These are phyloP conservation scores for Rhinophrynus dorsalis DNA, from an alignment of 2,797 vertebrate species.

Conservation along the genomic window DNA sequence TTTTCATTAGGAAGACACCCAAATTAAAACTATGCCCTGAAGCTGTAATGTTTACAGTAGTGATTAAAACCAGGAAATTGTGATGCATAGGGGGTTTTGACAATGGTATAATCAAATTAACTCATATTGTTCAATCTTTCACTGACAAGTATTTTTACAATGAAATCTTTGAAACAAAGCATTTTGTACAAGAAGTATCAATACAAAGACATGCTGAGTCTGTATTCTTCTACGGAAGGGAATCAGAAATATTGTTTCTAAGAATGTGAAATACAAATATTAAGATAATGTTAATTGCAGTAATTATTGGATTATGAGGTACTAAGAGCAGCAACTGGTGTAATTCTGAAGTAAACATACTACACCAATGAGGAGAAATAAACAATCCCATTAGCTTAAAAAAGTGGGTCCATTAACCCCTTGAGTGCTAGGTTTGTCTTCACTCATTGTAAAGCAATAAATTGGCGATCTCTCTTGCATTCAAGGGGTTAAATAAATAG, in stretches of 20 bases:
- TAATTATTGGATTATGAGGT: conserved; percentile 76
- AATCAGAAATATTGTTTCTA: conserved; percentile 63
- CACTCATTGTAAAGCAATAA: no score
- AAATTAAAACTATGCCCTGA: conserved; percentile 94
- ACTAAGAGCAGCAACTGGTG: no score
- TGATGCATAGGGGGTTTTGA: conserved; percentile 93
- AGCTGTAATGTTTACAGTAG: conserved; percentile 90
- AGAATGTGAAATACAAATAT: conserved; percentile 71
- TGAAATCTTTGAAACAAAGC: conserved; percentile 80
- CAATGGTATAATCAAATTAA: conserved; percentile 96
- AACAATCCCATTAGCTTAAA: no score
- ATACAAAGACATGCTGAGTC: conserved; percentile 66
- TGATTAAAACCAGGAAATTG: conserved; percentile 98
- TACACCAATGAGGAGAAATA: no score
- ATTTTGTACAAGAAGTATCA: conserved; percentile 68
- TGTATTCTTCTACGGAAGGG: conserved; percentile 67
- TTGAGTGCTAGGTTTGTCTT: no score
- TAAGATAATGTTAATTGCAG: conserved; percentile 72
- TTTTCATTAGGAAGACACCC: conserved; percentile 93
- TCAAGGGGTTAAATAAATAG: no score
- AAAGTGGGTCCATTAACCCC: no score
- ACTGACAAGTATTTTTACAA: conserved; percentile 86
- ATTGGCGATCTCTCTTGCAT: no score
- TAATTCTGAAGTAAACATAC: no score
- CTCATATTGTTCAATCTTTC: conserved; percentile 93